Evolutionary conservation across 2,888 invertebrate species (phyloP), one percentile per base, ranked within the genome.

Genomic region (Heliconius sara): DNA sequence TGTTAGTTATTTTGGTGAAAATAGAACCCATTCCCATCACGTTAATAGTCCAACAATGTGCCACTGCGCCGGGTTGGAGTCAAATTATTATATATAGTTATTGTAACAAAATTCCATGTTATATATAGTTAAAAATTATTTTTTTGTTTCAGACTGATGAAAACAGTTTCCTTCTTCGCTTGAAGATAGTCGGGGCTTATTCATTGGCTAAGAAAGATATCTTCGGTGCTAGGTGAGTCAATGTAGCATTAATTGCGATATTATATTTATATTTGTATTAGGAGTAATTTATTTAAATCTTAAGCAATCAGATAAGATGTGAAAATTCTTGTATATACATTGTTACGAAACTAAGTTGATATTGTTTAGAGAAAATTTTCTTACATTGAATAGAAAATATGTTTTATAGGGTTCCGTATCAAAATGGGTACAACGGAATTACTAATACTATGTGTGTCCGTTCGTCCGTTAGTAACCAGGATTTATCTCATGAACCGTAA

Each of bases 161-260:
- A 92, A 96, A 97, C 85, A 97, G 97, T 89, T 97, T 96, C 94
- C 96, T 98, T 91, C 95, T 99, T 91, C 97, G 98, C 87, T 96
- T 99, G 90, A 97, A 97, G 94, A 97, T 99, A 83, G 95, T 98
- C 84, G 97, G 97, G 85, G 99, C 98, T 57, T 97, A 97, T 92
- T 97, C 98, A 86, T 96, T 99, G 89, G 99, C 99, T 79, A 99
- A 99, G 93, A 99, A 99, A 94, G 99, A 99, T 93, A 99, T 99
- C 88, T 99, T 99, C 96, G 99, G 99, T 88, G 99, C 99, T 87
- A 99, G 98, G 98, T 98, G 93, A 90, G 90, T 86, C 74, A 19
- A 19, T 34, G 22, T 57, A 60, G 9, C 22, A 43, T 57, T 67
- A 1, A 34, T n/a, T 60, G 57, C 57, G 27, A 25, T 52, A 22